These are phyloP conservation scores for Xestia rhomboidea DNA, from an alignment of 2,888 invertebrate genomes.

Conservation along the genomic window DNA sequence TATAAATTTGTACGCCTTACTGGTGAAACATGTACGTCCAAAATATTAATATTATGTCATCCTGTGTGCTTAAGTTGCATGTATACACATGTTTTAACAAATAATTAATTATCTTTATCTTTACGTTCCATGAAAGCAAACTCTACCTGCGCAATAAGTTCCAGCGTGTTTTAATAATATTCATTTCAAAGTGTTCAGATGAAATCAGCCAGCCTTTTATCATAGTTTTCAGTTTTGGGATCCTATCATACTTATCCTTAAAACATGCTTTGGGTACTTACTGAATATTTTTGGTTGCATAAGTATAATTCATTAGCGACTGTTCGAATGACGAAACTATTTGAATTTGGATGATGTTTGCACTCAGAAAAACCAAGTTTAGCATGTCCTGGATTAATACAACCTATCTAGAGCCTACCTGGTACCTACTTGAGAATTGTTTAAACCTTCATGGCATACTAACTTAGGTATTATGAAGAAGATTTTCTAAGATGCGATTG, in stretches of 20 bases:
- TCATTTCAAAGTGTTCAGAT: not conserved
- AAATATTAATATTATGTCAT: too few species aligned
- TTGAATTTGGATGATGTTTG: not conserved
- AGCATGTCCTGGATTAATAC: not conserved
- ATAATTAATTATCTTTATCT: too few species aligned
- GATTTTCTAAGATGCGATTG: not conserved
- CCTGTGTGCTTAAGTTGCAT: too few species aligned
- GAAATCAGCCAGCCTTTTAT: not conserved
- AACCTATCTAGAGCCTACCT: not conserved
- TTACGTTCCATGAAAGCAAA: not conserved
- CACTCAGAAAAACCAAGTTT: not conserved
- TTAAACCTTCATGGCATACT: not conserved
- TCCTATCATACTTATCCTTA: not conserved
- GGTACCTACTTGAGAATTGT: not conserved
- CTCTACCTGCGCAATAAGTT: not conserved
- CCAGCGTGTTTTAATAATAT: not conserved
- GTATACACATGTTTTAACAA: too few species aligned
- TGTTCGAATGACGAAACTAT: not conserved
- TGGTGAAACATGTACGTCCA: too few species aligned
- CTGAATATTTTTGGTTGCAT: not conserved
- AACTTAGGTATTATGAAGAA: not conserved
- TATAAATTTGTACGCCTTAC: too few species aligned
- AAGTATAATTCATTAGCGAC: not conserved
- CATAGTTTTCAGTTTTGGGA: not conserved
- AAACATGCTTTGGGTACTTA: not conserved